These are phyloP conservation scores for Drosophila sturtevanti DNA, from an alignment of 1,140 invertebrate species.

Conservation along the genomic window DNA sequence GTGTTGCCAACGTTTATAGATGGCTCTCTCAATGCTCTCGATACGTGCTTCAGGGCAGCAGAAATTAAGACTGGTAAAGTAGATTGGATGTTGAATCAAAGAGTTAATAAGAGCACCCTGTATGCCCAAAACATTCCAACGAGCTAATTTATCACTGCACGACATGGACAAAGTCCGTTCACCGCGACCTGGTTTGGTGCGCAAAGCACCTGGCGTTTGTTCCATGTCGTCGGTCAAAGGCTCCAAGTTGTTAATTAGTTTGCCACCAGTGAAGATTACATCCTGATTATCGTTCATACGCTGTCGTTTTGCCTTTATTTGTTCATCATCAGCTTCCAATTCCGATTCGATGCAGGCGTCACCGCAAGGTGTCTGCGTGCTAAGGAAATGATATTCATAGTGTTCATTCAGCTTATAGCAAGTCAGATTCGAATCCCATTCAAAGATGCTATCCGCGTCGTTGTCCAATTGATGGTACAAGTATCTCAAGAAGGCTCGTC, in stretches of 20 bases:
- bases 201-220: constrained; percentile 86
- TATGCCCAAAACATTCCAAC: constrained; percentile 93
- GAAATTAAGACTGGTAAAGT: constrained; percentile 88
- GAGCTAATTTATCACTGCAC: constrained; percentile 96
- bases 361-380: constrained; percentile 95
- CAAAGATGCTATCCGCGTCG: constrained; percentile 59
- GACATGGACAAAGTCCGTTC: constrained; percentile 94
- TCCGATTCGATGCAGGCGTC: constrained; percentile 86
- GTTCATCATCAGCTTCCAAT: not conserved
- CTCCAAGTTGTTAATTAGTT: constrained; percentile 88
- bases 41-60: constrained; percentile 86
- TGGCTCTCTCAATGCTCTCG: constrained; percentile 87
- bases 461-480: constrained; percentile 84
- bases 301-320: constrained; percentile 62
- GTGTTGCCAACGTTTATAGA: constrained; percentile 84
- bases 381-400: constrained; percentile 92
- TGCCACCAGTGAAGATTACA: constrained; percentile 90
- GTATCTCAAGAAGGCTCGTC: constrained; percentile 92
- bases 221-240: constrained; percentile 68
- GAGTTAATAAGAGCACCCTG: constrained; percentile 91
- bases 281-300: constrained; percentile 24
- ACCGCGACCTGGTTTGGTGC: constrained; percentile 96
- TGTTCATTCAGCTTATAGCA: constrained; percentile 85
- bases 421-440: constrained; percentile 52
- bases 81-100: constrained; percentile 88